Percentiles rank a stretch among this genome's conserved stretches.
phyloP scores from a whole-genome alignment of 2,113 vertebrate genomes.

The Phainopepla nitens region DNA sequence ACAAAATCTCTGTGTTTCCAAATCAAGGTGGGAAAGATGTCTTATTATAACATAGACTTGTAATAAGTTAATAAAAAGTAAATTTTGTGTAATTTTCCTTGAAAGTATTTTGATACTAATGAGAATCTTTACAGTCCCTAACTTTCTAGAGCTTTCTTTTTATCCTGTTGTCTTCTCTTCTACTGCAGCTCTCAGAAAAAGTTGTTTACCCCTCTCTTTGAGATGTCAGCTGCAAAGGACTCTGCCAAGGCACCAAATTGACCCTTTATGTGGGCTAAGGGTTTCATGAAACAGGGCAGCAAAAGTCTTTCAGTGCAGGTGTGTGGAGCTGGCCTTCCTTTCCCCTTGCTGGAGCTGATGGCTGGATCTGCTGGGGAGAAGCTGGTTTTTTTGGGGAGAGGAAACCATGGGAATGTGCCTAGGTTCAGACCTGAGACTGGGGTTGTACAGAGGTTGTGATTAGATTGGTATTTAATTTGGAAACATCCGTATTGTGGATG shows the following conservation, averaged over 20 bases:
- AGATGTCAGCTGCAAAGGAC: not conserved
- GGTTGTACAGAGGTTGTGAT: not conserved
- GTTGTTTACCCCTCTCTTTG: not conserved
- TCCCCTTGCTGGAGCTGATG: not conserved
- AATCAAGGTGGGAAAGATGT: not conserved
- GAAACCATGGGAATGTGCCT: accelerated
- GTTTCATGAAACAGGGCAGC: not conserved
- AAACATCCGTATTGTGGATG: not conserved
- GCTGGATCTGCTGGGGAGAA: not conserved
- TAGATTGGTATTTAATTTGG: not conserved
- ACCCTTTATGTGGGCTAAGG: not conserved
- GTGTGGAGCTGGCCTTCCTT: not conserved
- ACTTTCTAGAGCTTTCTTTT: not conserved
- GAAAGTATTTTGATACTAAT: not conserved
- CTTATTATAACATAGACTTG: not conserved
- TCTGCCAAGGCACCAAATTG: not conserved
- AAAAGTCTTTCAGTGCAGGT: not conserved
- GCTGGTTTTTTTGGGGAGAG: not conserved
- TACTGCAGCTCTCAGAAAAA: not conserved
- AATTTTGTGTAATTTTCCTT: not conserved
- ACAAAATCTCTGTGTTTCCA: not conserved
- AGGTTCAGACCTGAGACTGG: not conserved
- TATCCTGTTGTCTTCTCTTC: not conserved
- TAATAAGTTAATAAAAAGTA: not conserved
- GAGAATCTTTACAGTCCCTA: not conserved